A percentile compares a stretch with the other conserved stretches of the same genome.
Evolutionary conservation across 2,113 vertebrate genomes (phyloP).

Genomic region (Equus przewalskii): DNA sequence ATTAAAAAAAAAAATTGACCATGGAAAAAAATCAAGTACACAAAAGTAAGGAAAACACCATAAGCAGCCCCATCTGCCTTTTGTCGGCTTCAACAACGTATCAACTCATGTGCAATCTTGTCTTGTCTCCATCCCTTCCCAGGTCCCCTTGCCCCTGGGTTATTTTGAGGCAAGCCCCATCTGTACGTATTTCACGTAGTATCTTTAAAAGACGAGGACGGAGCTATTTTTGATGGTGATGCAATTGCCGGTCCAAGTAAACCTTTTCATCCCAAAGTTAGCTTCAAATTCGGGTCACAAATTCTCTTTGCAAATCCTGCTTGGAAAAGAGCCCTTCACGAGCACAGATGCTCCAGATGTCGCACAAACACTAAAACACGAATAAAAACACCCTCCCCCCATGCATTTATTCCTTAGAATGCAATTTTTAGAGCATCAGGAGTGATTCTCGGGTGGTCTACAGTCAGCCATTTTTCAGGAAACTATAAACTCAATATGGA

Average conservation of each 20-base stretch:
- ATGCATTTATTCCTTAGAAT: neutral
- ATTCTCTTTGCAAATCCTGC: neutral
- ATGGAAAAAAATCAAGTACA: neutral
- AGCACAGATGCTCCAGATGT: neutral
- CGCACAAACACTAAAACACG: neutral
- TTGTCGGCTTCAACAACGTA: neutral
- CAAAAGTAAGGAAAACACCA: neutral
- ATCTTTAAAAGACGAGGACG: neutral
- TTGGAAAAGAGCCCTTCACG: neutral
- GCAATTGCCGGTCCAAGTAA: neutral
- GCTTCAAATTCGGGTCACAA: neutral
- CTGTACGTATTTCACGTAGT: no score
- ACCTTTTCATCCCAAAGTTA: neutral
- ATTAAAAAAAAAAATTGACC: neutral
- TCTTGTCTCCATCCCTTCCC: no score
- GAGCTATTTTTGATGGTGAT: fast-evolving
- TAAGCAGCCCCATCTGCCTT: neutral
- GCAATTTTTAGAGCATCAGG: neutral
- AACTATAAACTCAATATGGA: neutral
- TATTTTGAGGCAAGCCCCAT: neutral
- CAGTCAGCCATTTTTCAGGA: neutral
- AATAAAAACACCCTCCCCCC: neutral
- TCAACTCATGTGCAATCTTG: neutral
- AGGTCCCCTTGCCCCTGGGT: fast-evolving
- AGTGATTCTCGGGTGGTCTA: neutral